These are phyloP conservation scores for Aythya baeri DNA, from an alignment of 2,113 vertebrate species.

Conservation along the genomic window DNA sequence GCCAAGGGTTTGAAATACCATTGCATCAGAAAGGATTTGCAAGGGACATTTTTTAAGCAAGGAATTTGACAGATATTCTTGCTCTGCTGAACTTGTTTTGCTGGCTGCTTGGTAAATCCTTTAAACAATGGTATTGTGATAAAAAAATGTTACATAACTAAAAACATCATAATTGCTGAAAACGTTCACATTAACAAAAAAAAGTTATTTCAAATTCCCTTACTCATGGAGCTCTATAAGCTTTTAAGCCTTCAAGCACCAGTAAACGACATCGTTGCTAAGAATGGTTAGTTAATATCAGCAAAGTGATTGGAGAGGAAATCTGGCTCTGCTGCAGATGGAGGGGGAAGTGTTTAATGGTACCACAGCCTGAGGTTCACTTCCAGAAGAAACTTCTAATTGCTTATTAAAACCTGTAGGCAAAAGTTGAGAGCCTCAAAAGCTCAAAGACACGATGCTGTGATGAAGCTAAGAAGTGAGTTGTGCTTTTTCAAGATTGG, in stretches of 20 bases:
- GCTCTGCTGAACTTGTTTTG: constrained; percentile 46
- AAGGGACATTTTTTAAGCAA: background rate
- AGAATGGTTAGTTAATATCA: background rate
- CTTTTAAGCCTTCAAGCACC: constrained; percentile 52
- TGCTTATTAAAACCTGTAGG: background rate
- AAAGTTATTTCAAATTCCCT: constrained; percentile 15
- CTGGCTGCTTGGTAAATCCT: constrained; percentile 14
- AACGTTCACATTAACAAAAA: constrained; percentile 53
- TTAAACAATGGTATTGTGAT: constrained; percentile 6
- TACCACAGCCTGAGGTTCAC: background rate
- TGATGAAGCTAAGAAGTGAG: background rate
- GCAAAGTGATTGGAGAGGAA: background rate
- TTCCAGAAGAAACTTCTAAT: background rate
- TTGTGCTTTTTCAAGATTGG: background rate
- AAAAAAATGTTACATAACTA: background rate
- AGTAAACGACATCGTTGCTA: constrained; percentile 22
- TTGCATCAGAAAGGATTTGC: background rate
- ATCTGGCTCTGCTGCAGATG: background rate
- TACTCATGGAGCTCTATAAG: constrained; percentile 42
- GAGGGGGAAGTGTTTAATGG: background rate
- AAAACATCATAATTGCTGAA: constrained; percentile 25
- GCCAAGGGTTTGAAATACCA: background rate
- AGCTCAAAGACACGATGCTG: background rate
- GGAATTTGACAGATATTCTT: constrained; percentile 49
- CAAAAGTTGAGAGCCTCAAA: background rate